A percentile compares a stretch with the other conserved stretches of the same genome.
Conservation (phyloP, 2,797 vertebrate genomes). For the Chanos chanos region DNA sequence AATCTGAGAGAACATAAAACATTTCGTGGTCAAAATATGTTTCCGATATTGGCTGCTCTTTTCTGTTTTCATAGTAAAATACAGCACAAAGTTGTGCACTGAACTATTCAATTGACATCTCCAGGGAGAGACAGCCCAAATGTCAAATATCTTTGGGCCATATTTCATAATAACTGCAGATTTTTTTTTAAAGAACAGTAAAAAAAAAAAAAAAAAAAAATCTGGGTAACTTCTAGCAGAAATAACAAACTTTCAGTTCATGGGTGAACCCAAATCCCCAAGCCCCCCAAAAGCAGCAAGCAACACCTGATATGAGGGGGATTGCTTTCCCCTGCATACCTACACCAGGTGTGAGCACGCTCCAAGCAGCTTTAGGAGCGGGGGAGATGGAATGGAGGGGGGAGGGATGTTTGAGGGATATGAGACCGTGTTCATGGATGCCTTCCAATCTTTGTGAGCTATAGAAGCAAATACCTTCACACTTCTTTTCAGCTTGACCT, state of each 20-base stretch:
- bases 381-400: not conserved
- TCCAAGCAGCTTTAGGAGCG: constrained; percentile 41
- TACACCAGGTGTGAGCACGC: constrained; percentile 60
- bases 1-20: no score
- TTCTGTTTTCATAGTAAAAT: no score
- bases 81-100: no score
- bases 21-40: no score
- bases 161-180: no score
- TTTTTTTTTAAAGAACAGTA: no score
- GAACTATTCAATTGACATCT: no score
- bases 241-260: constrained; percentile 58
- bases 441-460: not conserved
- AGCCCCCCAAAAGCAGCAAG: constrained; percentile 51
- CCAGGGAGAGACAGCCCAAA: no score
- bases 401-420: constrained; percentile 9
- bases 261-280: constrained; percentile 46
- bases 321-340: constrained; percentile 60
- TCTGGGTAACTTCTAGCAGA: no score
- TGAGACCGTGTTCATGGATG: not conserved
- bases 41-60: no score
- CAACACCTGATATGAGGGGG: constrained; percentile 58
- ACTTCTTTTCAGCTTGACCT: constrained; percentile 24
- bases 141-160: no score
- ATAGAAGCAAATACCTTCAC: constrained; percentile 23
- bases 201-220: no score